phyloP scores from a whole-genome alignment of 2,113 vertebrate species.

The Rhinoptilus africanus region DNA sequence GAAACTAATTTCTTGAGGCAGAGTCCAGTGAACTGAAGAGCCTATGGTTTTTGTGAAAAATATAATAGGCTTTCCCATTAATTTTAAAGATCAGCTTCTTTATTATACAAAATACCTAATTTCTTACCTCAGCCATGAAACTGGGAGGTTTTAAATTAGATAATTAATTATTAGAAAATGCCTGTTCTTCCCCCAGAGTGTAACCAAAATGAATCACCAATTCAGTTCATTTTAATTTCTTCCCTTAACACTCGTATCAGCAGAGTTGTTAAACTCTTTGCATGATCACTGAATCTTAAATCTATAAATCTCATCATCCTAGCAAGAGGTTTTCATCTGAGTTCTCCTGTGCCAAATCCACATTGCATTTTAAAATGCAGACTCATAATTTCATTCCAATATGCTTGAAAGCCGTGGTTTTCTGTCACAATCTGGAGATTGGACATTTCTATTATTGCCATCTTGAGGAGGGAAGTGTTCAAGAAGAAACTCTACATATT shows the following conservation, averaged over 20 bases:
- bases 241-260: slow-evolving; percentile 40
- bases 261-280: slow-evolving; percentile 47
- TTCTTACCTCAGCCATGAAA: slow-evolving; percentile 46
- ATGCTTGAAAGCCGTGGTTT: neutral
- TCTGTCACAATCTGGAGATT: neutral
- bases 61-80: slow-evolving; percentile 10
- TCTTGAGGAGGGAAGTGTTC: neutral
- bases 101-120: slow-evolving; percentile 48
- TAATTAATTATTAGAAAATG: slow-evolving; percentile 64
- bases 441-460: neutral
- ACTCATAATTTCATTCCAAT: neutral
- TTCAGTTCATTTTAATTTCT: slow-evolving; percentile 60
- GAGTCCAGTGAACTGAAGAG: neutral
- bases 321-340: slow-evolving; percentile 17
- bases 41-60: slow-evolving; percentile 12
- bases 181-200: neutral
- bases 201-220: slow-evolving; percentile 49
- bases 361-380: slow-evolving; percentile 16
- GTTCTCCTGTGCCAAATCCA: slow-evolving; percentile 9
- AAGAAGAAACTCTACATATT: neutral
- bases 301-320: slow-evolving; percentile 39
- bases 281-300: slow-evolving; percentile 46
- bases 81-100: slow-evolving; percentile 52
- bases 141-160: slow-evolving; percentile 37
- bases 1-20: slow-evolving; percentile 20